Conservation (phyloP, 2,888 invertebrate genomes). For the Sepiola atlantica region DNA sequence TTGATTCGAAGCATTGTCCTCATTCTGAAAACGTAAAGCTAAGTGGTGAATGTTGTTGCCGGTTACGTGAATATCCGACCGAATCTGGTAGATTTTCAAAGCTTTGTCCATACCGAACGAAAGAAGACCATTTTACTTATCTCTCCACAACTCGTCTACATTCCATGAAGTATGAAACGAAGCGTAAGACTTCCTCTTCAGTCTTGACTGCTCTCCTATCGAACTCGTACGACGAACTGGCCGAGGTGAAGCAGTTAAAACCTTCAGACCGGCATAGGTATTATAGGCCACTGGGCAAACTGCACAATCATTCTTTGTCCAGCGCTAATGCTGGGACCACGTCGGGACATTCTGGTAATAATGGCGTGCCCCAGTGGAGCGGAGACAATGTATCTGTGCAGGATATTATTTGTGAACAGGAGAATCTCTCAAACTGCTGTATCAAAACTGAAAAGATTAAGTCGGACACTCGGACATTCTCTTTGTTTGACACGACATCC, state of each 20-base stretch:
- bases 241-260: not conserved
- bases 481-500: not conserved
- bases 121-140: not conserved
- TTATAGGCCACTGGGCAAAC: slow-evolving; percentile 12
- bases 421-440: slow-evolving; percentile 32
- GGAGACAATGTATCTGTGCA: not conserved
- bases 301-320: not conserved
- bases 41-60: not conserved
- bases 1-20: slow-evolving; percentile 33
- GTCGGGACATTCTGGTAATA: not conserved
- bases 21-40: slow-evolving; percentile 14
- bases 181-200: slow-evolving; percentile 32
- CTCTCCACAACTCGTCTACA: slow-evolving; percentile 21
- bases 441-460: not conserved
- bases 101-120: slow-evolving; percentile 33
- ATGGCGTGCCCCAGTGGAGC: not conserved
- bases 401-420: not conserved
- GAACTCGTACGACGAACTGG: slow-evolving; percentile 35
- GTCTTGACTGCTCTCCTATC: slow-evolving; percentile 23
- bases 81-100: not conserved
- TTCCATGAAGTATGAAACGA: slow-evolving; percentile 42
- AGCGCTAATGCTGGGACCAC: slow-evolving; percentile 11
- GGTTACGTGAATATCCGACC: not conserved
- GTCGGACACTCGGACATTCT: not conserved
- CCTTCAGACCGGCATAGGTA: slow-evolving; percentile 20